Evolutionary conservation across 1,140 invertebrate species (phyloP), one percentile per base, ranked within the genome.

Genomic region (Andricus grossulariae): DNA sequence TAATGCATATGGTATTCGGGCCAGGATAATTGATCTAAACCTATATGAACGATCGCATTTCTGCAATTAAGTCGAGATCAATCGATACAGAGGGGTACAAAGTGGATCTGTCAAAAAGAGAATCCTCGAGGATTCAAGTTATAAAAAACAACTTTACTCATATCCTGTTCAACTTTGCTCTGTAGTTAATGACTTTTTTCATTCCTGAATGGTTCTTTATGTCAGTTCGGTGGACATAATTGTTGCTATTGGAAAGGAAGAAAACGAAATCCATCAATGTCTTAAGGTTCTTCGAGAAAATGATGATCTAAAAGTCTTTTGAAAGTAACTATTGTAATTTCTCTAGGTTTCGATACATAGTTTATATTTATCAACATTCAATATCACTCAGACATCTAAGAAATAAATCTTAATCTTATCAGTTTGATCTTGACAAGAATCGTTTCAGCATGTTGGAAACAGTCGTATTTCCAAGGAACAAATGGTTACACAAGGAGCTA

Each of bases 21-120:
- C n/a, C 54, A 60, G 18, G 52, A 50, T 54, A 72, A 54, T 32
- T 51, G 50, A 50, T 49, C 16, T 51, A 45, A 76, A 39, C 21
- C 19, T 73, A n/a, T 32, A 45, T 50, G 19, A 54, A 15, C 66
- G 71, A 60, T 72, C 72, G 66, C 50, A 71, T 72, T 66, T 39
- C 15, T 66, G 60, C 25, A 11, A 25, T 25, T 13, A 19, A 13
- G 21, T 32, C 25, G 25, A 66, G 32, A 39, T 39, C 60, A 66
- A 66, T 66, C 39, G 13, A 66, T 39, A 39, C 32, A 39, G n/a
- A 39, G 60, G 15, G 16, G 25, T 39, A 66, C 32, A 60, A 60
- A 60, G 57, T 32, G 60, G 60, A 32, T 60, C 57, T 66, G 60
- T 66, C 60, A 66, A 66, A 66, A 66, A 39, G 25, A 25, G n/a